Evolutionary conservation across 1,140 invertebrate species (phyloP).

Genomic region (Muscidifurax raptorellus): DNA sequence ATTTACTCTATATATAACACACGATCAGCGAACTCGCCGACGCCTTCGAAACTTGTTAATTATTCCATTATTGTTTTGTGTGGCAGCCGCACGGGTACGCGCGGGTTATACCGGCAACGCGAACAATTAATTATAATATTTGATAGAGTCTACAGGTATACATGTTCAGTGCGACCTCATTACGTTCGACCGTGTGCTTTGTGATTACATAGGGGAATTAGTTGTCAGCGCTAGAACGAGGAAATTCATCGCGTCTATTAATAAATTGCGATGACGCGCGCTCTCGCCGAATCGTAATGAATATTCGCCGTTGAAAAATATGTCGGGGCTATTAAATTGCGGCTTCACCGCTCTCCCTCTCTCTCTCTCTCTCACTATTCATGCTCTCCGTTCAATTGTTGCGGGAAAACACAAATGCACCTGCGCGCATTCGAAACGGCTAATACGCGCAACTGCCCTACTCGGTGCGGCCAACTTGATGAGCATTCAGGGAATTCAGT

Average conservation of each 20-base stretch:
- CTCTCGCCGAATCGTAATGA: background rate
- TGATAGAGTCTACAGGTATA: constrained; percentile 41
- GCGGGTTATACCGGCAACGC: background rate
- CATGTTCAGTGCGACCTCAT: constrained; percentile 16
- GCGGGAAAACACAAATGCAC: too few species aligned
- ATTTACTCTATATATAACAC: background rate
- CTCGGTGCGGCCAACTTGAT: background rate
- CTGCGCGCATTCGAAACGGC: too few species aligned
- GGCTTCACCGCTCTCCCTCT: too few species aligned
- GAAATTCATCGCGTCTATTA: constrained; percentile 21
- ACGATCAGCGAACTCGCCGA: background rate
- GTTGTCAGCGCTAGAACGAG: background rate
- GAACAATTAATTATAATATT: constrained; percentile 51
- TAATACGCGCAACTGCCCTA: too few species aligned
- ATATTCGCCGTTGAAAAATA: background rate
- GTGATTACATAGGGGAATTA: constrained; percentile 44
- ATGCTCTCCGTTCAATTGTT: too few species aligned
- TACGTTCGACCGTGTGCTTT: constrained; percentile 11
- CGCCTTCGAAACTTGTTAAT: constrained; percentile 39
- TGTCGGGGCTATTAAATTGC: too few species aligned
- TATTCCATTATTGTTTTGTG: constrained; percentile 44
- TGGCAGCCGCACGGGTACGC: background rate
- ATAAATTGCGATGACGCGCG: constrained; percentile 1
- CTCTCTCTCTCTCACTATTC: too few species aligned
- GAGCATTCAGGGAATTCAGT: background rate